These are phyloP conservation scores for Poeciliopsis presidionis DNA, from an alignment of 2,797 vertebrate species.

Conservation along the genomic window DNA sequence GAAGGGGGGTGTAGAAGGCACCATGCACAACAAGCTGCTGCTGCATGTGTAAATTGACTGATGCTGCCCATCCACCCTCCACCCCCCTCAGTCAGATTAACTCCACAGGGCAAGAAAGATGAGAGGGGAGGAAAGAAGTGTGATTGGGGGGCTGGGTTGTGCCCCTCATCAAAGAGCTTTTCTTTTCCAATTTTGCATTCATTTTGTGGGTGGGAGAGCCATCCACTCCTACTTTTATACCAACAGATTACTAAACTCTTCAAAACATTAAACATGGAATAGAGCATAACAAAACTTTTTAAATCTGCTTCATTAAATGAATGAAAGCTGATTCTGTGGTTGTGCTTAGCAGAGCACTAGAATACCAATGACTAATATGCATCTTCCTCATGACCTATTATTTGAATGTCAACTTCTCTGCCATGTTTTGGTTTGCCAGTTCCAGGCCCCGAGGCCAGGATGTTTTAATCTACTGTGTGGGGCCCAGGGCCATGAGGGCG, in stretches of 20 bases:
- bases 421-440: slow-evolving; percentile 58
- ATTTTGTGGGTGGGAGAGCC: slow-evolving; percentile 59
- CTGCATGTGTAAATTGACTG: slow-evolving; percentile 75
- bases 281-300: slow-evolving; percentile 28
- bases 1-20: slow-evolving; percentile 45
- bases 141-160: slow-evolving; percentile 67
- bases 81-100: slow-evolving; percentile 78
- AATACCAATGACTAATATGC: slow-evolving; percentile 76
- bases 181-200: slow-evolving; percentile 40
- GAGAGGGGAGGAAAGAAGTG: slow-evolving; percentile 60
- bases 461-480: slow-evolving; percentile 72
- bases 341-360: slow-evolving; percentile 18
- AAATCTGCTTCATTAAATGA: slow-evolving; percentile 32
- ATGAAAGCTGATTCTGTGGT: slow-evolving; percentile 19
- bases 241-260: slow-evolving; percentile 26
- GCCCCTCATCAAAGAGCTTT: slow-evolving; percentile 75
- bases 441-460: slow-evolving; percentile 62
- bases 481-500: slow-evolving; percentile 72
- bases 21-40: slow-evolving; percentile 45
- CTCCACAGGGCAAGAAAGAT: slow-evolving; percentile 76
- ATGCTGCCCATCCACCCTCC: slow-evolving; percentile 71
- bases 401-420: slow-evolving; percentile 68
- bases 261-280: slow-evolving; percentile 21
- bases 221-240: slow-evolving; percentile 48
- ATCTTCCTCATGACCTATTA: slow-evolving; percentile 70